Conservation (phyloP, 2,113 vertebrate species). For the Halcyon senegalensis region DNA sequence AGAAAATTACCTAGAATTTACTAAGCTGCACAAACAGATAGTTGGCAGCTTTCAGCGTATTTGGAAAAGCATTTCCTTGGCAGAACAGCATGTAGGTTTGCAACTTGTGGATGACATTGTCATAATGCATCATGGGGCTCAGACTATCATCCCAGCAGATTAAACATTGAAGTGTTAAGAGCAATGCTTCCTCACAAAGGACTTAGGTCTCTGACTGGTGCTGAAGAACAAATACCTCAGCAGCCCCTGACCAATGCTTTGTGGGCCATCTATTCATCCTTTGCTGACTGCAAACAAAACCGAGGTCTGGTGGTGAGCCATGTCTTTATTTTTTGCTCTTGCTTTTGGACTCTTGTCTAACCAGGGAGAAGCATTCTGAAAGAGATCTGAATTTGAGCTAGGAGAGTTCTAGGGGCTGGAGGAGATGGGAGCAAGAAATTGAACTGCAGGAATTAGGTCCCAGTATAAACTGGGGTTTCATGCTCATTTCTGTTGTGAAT, state of each 20-base stretch:
- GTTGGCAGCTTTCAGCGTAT: constrained; percentile 24
- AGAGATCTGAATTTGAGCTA: not conserved
- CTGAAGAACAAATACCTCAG: not conserved
- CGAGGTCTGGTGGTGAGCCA: not conserved
- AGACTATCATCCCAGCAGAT: not conserved
- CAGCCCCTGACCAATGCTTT: not conserved
- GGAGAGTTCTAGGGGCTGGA: not conserved
- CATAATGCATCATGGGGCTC: not conserved
- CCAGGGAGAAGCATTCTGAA: not conserved
- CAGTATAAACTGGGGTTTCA: not conserved
- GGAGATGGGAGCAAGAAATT: not conserved
- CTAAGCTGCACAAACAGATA: constrained; percentile 34
- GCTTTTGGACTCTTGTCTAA: not conserved
- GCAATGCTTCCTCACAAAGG: not conserved
- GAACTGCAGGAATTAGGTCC: not conserved
- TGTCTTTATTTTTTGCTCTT: not conserved
- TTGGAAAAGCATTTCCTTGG: constrained; percentile 33
- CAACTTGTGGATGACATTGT: not conserved
- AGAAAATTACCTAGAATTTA: constrained; percentile 53
- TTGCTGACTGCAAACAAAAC: not conserved
- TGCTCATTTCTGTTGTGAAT: not conserved
- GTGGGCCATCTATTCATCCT: not conserved
- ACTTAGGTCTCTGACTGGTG: not conserved
- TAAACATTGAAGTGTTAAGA: not conserved
- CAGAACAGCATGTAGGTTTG: not conserved